phyloP scores from a whole-genome alignment of 1,140 invertebrate species.

The Drosophila pachea region DNA sequence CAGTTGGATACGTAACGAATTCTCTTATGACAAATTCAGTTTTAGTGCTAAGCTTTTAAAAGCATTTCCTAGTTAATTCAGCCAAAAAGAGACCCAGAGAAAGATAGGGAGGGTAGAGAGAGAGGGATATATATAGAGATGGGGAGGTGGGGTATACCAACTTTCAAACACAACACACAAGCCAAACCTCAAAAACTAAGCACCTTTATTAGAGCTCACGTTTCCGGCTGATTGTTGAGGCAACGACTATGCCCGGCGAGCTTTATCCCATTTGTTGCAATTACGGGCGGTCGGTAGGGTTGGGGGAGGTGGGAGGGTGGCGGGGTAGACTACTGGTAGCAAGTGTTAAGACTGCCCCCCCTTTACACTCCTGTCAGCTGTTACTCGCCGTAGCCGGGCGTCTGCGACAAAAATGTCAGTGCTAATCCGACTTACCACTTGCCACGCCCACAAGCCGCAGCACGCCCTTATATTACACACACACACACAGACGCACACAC shows the following conservation, averaged over 20 bases:
- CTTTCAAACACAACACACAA: not conserved
- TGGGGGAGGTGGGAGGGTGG: no score
- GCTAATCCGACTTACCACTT: constrained; percentile 30
- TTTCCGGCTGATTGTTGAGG: constrained; percentile 68
- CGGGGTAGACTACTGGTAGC: constrained; percentile 42
- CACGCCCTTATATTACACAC: not conserved
- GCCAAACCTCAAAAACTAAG: constrained; percentile 39
- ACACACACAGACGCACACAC: no score
- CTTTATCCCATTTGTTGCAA: constrained; percentile 69
- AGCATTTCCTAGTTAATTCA: constrained; percentile 62
- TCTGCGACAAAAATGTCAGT: constrained; percentile 9
- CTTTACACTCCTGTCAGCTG: not conserved
- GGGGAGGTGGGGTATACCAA: no score
- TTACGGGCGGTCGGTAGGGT: constrained; percentile 63
- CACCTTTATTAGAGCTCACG: constrained; percentile 64
- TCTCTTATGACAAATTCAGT: constrained; percentile 47
- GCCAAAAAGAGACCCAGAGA: no score
- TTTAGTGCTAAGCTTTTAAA: constrained; percentile 50
- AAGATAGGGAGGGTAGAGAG: not conserved
- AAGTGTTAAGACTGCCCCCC: constrained; percentile 61
- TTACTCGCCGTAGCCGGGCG: not conserved
- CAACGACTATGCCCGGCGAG: constrained; percentile 7
- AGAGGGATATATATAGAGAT: not conserved
- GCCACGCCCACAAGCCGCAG: constrained; percentile 7
- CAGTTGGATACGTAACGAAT: constrained; percentile 29